Conservation (phyloP, 2,888 invertebrate species). For the Scelioninae gen. 1 region DNA sequence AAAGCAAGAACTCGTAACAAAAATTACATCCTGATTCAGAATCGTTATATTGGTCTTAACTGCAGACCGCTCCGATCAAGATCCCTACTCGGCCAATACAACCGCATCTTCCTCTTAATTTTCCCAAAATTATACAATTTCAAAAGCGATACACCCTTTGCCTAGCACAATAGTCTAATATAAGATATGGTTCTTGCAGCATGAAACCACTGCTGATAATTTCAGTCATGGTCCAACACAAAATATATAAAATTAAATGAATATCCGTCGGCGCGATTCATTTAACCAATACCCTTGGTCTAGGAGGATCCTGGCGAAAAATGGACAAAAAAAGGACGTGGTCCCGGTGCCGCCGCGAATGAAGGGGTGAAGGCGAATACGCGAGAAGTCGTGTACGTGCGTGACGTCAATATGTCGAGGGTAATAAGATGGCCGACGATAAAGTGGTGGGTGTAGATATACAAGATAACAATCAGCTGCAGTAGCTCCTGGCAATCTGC, state of each 20-base stretch:
- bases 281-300: slow-evolving; percentile 63
- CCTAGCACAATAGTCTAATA: slow-evolving; percentile 10
- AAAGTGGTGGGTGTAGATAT: slow-evolving; percentile 84
- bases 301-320: slow-evolving; percentile 39
- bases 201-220: not conserved
- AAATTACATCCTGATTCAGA: slow-evolving; percentile 33
- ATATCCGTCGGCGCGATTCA: slow-evolving; percentile 45
- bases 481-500: slow-evolving; percentile 83
- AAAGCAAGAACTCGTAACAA: slow-evolving; percentile 13
- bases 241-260: slow-evolving; percentile 65
- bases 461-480: slow-evolving; percentile 84
- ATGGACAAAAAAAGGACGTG: slow-evolving; percentile 29
- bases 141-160: slow-evolving; percentile 26
- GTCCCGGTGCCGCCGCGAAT: too few species aligned
- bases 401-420: slow-evolving; percentile 83
- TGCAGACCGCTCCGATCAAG: not conserved
- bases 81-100: slow-evolving; percentile 23
- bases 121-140: slow-evolving; percentile 50
- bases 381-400: slow-evolving; percentile 77
- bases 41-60: slow-evolving; percentile 24
- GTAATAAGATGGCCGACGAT: slow-evolving; percentile 84
- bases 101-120: slow-evolving; percentile 38
- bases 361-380: slow-evolving; percentile 49
- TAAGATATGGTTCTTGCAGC: slow-evolving; percentile 7
- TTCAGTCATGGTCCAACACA: slow-evolving; percentile 16